Evolutionary conservation across 2,888 invertebrate species (phyloP).

Genomic region (Lasioglossum villosulum): DNA sequence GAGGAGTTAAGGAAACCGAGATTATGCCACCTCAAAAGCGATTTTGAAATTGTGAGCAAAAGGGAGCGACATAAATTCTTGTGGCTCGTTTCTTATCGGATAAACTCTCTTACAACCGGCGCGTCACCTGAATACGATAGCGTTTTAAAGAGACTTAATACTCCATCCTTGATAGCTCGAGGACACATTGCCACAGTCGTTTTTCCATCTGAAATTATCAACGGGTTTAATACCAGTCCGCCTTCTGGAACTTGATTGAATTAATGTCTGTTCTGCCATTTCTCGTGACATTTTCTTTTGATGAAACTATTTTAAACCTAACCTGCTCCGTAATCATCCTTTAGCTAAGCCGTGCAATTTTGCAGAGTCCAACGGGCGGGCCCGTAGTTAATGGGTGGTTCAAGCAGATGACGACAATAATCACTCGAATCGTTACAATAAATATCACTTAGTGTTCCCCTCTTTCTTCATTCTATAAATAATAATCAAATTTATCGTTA

Average conservation of each 20-base stretch:
- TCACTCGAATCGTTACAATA: not conserved
- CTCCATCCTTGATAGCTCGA: constrained; percentile 10
- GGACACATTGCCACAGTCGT: not conserved
- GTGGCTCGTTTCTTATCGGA: constrained; percentile 39
- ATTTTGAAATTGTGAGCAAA: constrained; percentile 11
- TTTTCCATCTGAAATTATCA: not conserved
- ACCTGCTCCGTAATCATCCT: not conserved
- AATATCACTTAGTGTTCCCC: constrained; percentile 3
- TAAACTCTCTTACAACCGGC: constrained; percentile 10
- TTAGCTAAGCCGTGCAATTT: constrained; percentile 11
- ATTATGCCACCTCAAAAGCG: not conserved
- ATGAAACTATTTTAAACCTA: not conserved
- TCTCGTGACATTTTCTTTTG: constrained; percentile 1
- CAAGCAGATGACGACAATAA: not conserved
- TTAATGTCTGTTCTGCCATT: not conserved
- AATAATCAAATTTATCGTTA: not conserved
- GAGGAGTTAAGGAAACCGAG: not conserved
- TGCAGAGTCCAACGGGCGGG: not conserved
- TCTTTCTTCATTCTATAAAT: not conserved
- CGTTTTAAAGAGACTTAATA: constrained; percentile 17
- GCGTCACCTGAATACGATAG: constrained; percentile 37
- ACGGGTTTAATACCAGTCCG: constrained; percentile 10
- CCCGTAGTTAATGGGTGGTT: not conserved
- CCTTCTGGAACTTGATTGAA: not conserved
- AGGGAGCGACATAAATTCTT: constrained; percentile 24